A percentile compares a stretch with the other conserved stretches of the same genome.
These are phyloP conservation scores for Porites lutea DNA, from an alignment of 64 coral and sea anemone genomes.

Conservation along the genomic window DNA sequence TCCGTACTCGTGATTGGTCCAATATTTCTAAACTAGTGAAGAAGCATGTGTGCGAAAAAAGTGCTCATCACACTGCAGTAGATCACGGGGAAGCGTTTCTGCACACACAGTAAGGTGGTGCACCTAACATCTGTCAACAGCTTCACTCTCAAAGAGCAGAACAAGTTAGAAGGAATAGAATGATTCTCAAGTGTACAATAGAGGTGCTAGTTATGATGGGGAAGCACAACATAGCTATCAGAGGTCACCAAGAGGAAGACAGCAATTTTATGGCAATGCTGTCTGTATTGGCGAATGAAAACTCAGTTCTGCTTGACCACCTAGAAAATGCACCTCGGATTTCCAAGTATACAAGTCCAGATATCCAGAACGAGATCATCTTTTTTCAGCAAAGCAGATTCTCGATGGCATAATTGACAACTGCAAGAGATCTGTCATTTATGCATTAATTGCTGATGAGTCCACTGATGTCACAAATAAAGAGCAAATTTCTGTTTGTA, in stretches of 20 bases:
- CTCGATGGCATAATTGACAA: conserved; percentile 31
- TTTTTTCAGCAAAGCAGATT: conserved; percentile 47
- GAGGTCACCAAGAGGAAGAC: conserved; percentile 60
- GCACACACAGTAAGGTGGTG: conserved; percentile 31
- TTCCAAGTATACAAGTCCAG: conserved; percentile 63
- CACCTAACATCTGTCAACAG: conserved; percentile 63
- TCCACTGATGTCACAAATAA: conserved; percentile 70
- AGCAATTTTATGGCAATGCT: conserved; percentile 64
- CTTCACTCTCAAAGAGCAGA: conserved; percentile 49
- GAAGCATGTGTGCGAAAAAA: conserved; percentile 62
- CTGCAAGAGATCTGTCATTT: conserved; percentile 52
- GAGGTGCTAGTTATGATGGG: conserved; percentile 66
- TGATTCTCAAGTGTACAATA: conserved; percentile 57
- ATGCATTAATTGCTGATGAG: conserved; percentile 63
- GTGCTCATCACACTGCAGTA: conserved; percentile 56
- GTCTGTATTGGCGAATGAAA: conserved; percentile 49
- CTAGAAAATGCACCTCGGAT: conserved; percentile 50
- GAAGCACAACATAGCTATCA: conserved; percentile 67
- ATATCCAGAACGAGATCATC: conserved; percentile 59
- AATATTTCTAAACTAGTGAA: conserved; percentile 74
- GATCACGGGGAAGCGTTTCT: conserved; percentile 40
- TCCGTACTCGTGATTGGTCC: conserved; percentile 69
- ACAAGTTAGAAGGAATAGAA: conserved; percentile 51
- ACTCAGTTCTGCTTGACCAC: conserved; percentile 62
- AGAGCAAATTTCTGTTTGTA: conserved; percentile 72